Conservation (phyloP, 2,113 vertebrate genomes). For the Urocolius indicus region DNA sequence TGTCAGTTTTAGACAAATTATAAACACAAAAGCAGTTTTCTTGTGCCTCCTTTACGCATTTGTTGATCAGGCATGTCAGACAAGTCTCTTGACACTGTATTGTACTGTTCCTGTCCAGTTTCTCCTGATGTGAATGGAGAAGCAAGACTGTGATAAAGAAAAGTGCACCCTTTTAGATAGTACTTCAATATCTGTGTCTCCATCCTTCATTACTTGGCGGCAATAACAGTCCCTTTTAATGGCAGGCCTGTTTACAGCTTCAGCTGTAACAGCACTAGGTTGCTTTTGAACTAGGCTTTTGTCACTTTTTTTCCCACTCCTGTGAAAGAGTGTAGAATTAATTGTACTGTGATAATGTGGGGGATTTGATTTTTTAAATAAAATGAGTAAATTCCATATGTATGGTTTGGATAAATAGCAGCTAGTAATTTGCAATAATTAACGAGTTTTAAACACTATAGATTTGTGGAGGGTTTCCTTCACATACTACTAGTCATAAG, state of each 20-base stretch:
- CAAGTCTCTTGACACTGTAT: neutral
- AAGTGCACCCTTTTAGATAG: neutral
- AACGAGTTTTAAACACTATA: neutral
- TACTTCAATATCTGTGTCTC: neutral
- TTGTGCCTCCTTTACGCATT: neutral
- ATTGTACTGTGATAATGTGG: neutral
- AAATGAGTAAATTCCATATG: neutral
- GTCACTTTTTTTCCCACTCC: neutral
- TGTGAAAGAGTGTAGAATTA: neutral
- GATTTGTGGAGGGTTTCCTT: neutral
- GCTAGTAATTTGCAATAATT: neutral
- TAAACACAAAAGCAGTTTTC: neutral
- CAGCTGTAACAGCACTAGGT: neutral
- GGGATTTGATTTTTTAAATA: neutral
- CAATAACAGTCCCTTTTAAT: neutral
- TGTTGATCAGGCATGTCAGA: neutral
- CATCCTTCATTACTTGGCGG: neutral
- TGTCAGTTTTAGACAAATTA: neutral
- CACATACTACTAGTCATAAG: neutral
- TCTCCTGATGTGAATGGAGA: neutral
- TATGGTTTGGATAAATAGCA: neutral
- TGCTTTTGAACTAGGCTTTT: conserved; percentile 31
- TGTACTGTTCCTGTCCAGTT: neutral
- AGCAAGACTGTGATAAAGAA: neutral
- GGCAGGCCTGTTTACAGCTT: neutral